Percentiles rank a stretch among this genome's conserved stretches.
Conservation (phyloP, 1,140 invertebrate genomes). For the Akabosia matsudoensis region DNA sequence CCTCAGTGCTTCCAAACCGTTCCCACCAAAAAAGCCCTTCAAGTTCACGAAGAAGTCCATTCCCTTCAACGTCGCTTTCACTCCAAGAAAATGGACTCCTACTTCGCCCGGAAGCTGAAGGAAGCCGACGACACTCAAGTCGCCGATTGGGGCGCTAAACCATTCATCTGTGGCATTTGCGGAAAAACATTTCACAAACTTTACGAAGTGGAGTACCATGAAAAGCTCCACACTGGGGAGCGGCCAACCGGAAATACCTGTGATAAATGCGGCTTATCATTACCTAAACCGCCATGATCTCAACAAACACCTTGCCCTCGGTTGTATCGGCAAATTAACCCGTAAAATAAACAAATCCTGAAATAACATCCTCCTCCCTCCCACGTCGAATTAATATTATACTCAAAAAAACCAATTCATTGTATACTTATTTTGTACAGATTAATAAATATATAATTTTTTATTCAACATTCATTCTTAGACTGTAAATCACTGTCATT, state of each 20-base stretch:
- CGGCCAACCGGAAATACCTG: slow-evolving; percentile 21
- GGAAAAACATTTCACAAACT: slow-evolving; percentile 34
- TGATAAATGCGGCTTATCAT: slow-evolving; percentile 12
- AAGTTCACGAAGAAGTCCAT: slow-evolving; percentile 36
- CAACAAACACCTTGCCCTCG: slow-evolving; percentile 31
- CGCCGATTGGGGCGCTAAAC: slow-evolving; percentile 35
- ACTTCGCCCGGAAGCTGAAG: slow-evolving; percentile 30
- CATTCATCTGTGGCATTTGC: slow-evolving; percentile 36
- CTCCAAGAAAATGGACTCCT: slow-evolving; percentile 27
- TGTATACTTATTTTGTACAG: too few species aligned
- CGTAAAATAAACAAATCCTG: slow-evolving; percentile 7
- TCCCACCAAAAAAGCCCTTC: slow-evolving; percentile 33
- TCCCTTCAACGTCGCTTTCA: slow-evolving; percentile 30
- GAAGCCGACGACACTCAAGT: slow-evolving; percentile 27
- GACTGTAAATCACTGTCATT: slow-evolving; percentile 24
- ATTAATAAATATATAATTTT: too few species aligned
- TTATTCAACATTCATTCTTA: background rate
- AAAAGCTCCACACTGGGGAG: slow-evolving; percentile 32
- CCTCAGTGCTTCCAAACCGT: slow-evolving; percentile 35
- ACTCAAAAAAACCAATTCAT: too few species aligned
- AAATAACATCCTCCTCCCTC: background rate
- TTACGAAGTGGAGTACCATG: slow-evolving; percentile 38
- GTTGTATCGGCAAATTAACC: slow-evolving; percentile 12
- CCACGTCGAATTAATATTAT: too few species aligned
- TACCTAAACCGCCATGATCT: slow-evolving; percentile 36